Percentiles rank a stretch among this genome's conserved stretches.
Evolutionary conservation across 2,888 invertebrate genomes (phyloP).

Genomic region (Eristalinus sepulchralis): DNA sequence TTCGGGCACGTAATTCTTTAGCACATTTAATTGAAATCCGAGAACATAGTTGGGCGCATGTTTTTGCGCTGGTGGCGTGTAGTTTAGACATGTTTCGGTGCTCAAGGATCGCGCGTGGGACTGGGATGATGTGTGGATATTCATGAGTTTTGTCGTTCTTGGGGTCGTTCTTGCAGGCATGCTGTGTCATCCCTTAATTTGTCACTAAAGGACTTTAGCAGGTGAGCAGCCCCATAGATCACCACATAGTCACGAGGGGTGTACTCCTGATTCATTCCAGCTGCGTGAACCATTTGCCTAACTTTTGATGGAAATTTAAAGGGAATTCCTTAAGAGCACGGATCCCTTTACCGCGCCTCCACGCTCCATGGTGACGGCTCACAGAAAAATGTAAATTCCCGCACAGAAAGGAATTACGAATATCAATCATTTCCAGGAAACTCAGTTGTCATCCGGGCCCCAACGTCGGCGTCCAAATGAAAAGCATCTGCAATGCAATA

Average conservation of each 20-base stretch:
- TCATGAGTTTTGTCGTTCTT: neutral
- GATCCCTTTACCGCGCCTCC: neutral
- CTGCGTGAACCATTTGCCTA: no score
- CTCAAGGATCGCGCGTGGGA: neutral
- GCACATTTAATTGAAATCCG: conserved; percentile 67
- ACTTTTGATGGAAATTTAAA: neutral
- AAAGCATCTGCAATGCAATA: conserved; percentile 51
- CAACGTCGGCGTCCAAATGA: neutral
- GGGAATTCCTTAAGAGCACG: neutral
- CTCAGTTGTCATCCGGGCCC: conserved; percentile 51
- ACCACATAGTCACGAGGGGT: no score
- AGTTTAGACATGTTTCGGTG: conserved; percentile 29
- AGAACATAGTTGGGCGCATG: conserved; percentile 41
- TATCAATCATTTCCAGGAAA: conserved; percentile 58
- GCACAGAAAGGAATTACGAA: neutral
- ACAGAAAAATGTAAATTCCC: conserved; percentile 10
- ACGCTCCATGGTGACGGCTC: no score
- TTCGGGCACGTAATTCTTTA: conserved; percentile 63
- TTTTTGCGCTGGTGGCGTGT: conserved; percentile 33
- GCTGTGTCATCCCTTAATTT: neutral
- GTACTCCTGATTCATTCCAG: no score
- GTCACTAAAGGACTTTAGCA: neutral
- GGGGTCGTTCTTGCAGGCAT: neutral
- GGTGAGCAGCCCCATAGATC: no score
- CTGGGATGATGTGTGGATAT: neutral